phyloP scores from a whole-genome alignment of 2,113 vertebrate species.

The Carettochelys insculpta region DNA sequence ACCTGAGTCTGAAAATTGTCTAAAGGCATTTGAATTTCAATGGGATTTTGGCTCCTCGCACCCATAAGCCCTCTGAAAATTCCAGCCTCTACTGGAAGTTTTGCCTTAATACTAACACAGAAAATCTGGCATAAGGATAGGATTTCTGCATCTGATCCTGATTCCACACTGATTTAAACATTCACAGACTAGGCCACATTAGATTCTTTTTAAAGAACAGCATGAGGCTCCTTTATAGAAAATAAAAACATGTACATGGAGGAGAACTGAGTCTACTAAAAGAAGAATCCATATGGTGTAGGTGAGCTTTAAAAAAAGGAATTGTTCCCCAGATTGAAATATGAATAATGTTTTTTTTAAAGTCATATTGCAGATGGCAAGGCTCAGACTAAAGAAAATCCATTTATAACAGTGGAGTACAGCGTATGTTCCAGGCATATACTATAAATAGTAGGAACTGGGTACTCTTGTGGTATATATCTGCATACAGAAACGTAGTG shows the following conservation, averaged over 20 bases:
- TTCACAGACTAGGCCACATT: not conserved
- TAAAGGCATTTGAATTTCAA: not conserved
- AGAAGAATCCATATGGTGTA: not conserved
- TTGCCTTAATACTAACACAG: not conserved
- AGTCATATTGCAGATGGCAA: conserved; percentile 38
- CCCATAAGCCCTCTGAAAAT: not conserved
- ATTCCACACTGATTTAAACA: not conserved
- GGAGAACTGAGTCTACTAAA: not conserved
- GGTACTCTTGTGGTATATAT: conserved; percentile 42
- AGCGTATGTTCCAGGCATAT: conserved; percentile 62
- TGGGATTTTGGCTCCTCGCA: not conserved
- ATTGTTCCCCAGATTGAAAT: conserved; percentile 37
- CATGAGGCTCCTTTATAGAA: not conserved
- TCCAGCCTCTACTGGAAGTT: accelerated
- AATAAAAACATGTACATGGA: not conserved
- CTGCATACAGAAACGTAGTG: conserved; percentile 46
- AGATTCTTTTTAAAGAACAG: not conserved
- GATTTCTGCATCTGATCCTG: not conserved
- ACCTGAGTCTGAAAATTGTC: not conserved
- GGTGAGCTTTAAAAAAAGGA: not conserved
- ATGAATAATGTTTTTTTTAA: not conserved
- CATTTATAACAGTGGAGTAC: conserved; percentile 57
- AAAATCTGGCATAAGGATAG: not conserved
- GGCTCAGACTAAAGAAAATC: conserved; percentile 21
- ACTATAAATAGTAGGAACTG: conserved; percentile 57